Conservation (phyloP, 2,113 vertebrate genomes). For the Colius striatus region DNA sequence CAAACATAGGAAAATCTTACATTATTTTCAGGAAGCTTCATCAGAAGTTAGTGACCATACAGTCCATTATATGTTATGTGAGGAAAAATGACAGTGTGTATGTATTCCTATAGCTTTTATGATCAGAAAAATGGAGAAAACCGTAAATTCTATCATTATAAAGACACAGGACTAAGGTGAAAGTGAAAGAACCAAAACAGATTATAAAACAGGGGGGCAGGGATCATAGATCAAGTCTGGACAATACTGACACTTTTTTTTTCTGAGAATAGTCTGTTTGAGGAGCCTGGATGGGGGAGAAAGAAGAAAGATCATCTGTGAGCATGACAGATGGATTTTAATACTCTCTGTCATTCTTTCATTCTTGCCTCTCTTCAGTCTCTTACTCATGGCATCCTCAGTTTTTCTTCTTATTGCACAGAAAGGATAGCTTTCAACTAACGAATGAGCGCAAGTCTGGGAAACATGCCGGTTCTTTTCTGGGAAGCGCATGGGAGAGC, state of each 20-base stretch:
- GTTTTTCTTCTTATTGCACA: neutral
- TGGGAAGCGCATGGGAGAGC: neutral
- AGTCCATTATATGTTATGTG: neutral
- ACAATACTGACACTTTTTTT: neutral
- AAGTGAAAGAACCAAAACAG: neutral
- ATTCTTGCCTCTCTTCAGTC: neutral
- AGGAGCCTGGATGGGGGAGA: neutral
- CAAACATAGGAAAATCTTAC: neutral
- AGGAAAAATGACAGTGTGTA: neutral
- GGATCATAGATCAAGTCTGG: neutral
- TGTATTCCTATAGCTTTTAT: neutral
- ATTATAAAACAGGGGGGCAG: neutral
- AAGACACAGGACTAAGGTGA: neutral
- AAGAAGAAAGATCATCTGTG: neutral
- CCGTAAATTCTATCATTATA: neutral
- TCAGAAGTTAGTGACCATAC: neutral
- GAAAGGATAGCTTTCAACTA: neutral
- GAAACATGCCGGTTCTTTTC: conserved; percentile 7
- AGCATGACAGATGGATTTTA: neutral
- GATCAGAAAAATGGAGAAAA: neutral
- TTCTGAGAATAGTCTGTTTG: neutral
- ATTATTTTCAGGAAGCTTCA: neutral
- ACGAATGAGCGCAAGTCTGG: neutral
- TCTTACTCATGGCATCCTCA: neutral
- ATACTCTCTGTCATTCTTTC: neutral